Evolutionary conservation across 2,888 invertebrate genomes (phyloP).

Genomic region (Epistrophella euchroma): DNA sequence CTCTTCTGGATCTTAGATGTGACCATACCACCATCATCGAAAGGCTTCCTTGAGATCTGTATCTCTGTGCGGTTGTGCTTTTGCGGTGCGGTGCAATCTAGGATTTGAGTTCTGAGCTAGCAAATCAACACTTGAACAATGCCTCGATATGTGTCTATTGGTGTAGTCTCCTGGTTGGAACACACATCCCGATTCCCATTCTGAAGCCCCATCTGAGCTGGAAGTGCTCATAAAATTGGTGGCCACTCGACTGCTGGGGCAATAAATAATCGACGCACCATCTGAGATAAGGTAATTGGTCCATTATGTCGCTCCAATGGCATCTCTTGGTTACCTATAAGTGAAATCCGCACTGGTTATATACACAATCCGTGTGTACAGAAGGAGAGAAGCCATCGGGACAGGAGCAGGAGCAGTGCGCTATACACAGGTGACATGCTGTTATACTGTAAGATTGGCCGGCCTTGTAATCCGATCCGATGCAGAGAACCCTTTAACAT

Average conservation of each 20-base stretch:
- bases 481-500: conserved; percentile 18
- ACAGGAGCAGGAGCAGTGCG: conserved; percentile 50
- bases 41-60: conserved; percentile 56
- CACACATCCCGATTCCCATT: conserved; percentile 18
- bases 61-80: conserved; percentile 49
- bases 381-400: conserved; percentile 30
- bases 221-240: conserved; percentile 68
- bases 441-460: conserved; percentile 41
- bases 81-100: conserved; percentile 10
- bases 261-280: conserved; percentile 78
- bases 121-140: conserved; percentile 76
- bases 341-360: conserved; percentile 57
- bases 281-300: conserved; percentile 79
- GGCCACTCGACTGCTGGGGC: conserved; percentile 65
- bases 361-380: conserved; percentile 49
- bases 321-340: conserved; percentile 63
- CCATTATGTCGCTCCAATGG: conserved; percentile 78
- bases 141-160: conserved; percentile 64
- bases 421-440: conserved; percentile 69
- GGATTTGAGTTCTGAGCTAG: conserved; percentile 63
- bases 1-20: conserved; percentile 42
- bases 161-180: conserved; percentile 46
- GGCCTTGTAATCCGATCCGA: conserved; percentile 51
- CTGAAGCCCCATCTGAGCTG: conserved; percentile 21
- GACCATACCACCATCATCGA: conserved; percentile 25